A percentile compares a stretch with the other conserved stretches of the same genome.
Evolutionary conservation across 2,797 vertebrate species (phyloP).

Genomic region (Atherinosoma microstoma): DNA sequence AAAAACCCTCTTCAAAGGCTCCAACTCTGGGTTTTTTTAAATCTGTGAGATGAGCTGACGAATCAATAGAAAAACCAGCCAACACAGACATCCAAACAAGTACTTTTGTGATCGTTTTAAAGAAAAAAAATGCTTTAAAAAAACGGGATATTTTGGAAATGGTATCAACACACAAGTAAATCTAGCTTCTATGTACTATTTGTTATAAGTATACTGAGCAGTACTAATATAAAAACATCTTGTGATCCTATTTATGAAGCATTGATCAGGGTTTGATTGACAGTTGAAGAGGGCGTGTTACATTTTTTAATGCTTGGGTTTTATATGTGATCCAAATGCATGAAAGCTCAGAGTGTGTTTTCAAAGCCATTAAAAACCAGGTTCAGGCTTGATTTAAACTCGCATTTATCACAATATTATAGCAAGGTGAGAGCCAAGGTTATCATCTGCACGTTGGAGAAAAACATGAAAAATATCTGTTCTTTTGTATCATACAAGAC

Average conservation of each 20-base stretch:
- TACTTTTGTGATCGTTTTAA: constrained; percentile 11
- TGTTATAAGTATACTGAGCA: neutral
- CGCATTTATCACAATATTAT: neutral
- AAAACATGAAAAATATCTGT: neutral
- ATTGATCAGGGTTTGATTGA: neutral
- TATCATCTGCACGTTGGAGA: neutral
- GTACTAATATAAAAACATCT: neutral
- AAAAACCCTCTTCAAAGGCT: constrained; percentile 27
- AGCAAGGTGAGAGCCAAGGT: neutral
- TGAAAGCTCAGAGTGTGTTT: neutral
- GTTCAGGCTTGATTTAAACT: neutral
- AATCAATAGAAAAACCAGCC: constrained; percentile 12
- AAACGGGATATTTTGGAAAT: neutral
- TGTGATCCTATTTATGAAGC: neutral
- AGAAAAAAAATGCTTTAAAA: neutral
- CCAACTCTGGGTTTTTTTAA: neutral
- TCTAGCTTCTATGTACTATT: neutral
- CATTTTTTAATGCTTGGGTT: neutral
- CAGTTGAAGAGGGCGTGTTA: neutral
- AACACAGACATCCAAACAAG: neutral
- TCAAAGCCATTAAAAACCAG: neutral
- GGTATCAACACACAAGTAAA: neutral
- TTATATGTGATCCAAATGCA: neutral
- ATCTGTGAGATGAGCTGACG: constrained; percentile 32
- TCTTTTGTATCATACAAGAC: neutral